Percentiles rank a stretch among this genome's conserved stretches.
These are phyloP conservation scores for Phodopus roborovskii DNA, from an alignment of 2,113 vertebrate species.

Conservation along the genomic window DNA sequence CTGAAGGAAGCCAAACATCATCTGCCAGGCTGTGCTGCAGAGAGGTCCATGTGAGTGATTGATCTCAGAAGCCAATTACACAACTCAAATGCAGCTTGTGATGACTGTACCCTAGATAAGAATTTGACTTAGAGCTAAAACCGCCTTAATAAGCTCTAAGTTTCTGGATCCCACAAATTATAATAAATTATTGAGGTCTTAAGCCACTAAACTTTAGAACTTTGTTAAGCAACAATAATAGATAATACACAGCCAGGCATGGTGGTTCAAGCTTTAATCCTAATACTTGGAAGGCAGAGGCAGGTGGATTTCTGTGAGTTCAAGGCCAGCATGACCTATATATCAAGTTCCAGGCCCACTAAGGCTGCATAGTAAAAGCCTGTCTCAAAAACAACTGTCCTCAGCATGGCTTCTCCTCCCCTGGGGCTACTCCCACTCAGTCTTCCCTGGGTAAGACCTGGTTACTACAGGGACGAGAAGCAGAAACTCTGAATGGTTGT, in stretches of 20 bases:
- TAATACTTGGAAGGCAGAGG: not conserved
- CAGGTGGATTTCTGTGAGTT: not conserved
- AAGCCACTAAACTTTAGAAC: not conserved
- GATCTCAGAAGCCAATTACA: not conserved
- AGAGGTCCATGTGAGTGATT: not conserved
- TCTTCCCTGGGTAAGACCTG: no score
- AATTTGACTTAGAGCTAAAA: not conserved
- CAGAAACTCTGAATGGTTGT: no score
- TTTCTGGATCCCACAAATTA: not conserved
- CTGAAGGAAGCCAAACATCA: not conserved
- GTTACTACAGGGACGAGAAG: no score
- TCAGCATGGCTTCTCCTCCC: no score
- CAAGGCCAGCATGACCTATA: not conserved
- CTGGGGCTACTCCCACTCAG: no score
- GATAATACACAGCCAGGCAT: not conserved
- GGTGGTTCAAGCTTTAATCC: not conserved
- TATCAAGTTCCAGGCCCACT: not conserved
- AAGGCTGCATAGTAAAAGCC: not conserved
- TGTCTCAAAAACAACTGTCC: not conserved
- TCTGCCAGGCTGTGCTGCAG: not conserved
- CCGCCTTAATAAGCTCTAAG: not conserved
- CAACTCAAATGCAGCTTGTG: not conserved
- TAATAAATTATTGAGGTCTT: constrained; percentile 7
- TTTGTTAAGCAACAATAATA: constrained; percentile 5
- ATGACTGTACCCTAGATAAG: not conserved